These are phyloP conservation scores for Pocillopora damicornis DNA, from an alignment of 64 coral and sea anemone genomes.

Conservation along the genomic window DNA sequence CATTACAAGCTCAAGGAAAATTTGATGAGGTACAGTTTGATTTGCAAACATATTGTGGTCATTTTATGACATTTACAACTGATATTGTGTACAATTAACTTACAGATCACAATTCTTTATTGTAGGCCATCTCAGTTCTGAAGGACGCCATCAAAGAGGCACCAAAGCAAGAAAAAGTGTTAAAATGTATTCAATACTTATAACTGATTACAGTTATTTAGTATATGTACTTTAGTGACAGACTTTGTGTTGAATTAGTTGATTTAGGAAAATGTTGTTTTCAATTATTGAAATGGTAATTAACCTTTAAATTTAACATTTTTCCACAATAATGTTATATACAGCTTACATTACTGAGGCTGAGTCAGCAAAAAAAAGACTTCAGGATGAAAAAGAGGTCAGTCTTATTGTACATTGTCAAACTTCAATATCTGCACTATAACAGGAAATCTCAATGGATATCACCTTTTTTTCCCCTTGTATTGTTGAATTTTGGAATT, in stretches of 20 bases:
- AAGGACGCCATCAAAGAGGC: conserved; percentile 20
- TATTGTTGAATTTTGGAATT: too few relatives aligned
- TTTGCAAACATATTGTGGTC: neutral
- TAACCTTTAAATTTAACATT: neutral
- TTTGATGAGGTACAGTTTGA: conserved; percentile 29
- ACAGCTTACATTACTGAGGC: conserved; percentile 23
- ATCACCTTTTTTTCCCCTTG: too few relatives aligned
- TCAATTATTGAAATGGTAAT: neutral
- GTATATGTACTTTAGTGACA: too few relatives aligned
- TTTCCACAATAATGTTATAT: neutral
- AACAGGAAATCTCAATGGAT: neutral
- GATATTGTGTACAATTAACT: neutral
- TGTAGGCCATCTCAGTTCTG: conserved; percentile 5
- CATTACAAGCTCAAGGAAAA: conserved; percentile 28
- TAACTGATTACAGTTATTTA: neutral
- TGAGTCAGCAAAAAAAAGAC: conserved; percentile 12
- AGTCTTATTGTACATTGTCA: neutral
- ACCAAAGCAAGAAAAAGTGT: conserved; percentile 37
- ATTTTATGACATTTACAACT: too few relatives aligned
- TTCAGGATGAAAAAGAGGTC: conserved; percentile 38
- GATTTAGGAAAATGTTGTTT: too few relatives aligned
- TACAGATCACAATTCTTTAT: neutral
- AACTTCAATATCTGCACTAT: neutral
- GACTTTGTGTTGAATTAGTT: too few relatives aligned
- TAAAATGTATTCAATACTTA: conserved; percentile 6